Base-by-base conservation (phyloP, 2,888 invertebrate genomes). In the Lasioglossum morio region DNA sequence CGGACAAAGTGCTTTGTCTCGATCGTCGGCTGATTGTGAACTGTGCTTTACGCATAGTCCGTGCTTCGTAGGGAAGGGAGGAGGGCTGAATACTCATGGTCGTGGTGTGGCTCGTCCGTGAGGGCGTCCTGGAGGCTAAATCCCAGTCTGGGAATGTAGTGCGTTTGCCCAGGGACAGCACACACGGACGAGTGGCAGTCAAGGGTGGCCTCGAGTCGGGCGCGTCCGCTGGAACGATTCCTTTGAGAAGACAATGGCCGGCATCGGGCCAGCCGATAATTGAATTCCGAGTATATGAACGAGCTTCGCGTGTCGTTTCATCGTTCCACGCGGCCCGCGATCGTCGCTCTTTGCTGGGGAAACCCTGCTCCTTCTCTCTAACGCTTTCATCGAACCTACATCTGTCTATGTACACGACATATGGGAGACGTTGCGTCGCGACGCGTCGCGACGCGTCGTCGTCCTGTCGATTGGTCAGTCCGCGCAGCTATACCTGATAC, bases 101-200 rank as follows among this genome's bases (percentile, higher is more conserved):
- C 78, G 83, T 80, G 79, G 79, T 77, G 77, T 37, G 77, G 60
- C 57, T 53, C 77, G 81, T 81, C 79, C 80, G 84, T 87, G 85
- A 90, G 84, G 86, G 83, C 86, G 86, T 91, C 85, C 85, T 87
- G 86, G 84, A 91, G 87, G 87, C 85, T 89, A 84, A 89, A 89
- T 87, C 87, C 90, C 91, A 89, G 93, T 93, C 93, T 94, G 93
- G 92, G 94, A 94, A 93, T 93, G 92, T 90, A 87, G 86, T 86
- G 86, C 89, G 91, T 89, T 93, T 89, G 88, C 88, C 86, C 88
- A 91, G 88, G 91, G 89, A 88, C 87, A 88, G 73, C 84, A 30
- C 60, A 76, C 66, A 23, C 75, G 66, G 66, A 53, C 75, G 57
- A 81, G 81, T 77, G 75, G 81, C 69, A 89, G 89, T 82, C 81